Evolutionary conservation across 2,888 invertebrate species (phyloP), one percentile per base, ranked within the genome.

Genomic region (Phasia obesa): DNA sequence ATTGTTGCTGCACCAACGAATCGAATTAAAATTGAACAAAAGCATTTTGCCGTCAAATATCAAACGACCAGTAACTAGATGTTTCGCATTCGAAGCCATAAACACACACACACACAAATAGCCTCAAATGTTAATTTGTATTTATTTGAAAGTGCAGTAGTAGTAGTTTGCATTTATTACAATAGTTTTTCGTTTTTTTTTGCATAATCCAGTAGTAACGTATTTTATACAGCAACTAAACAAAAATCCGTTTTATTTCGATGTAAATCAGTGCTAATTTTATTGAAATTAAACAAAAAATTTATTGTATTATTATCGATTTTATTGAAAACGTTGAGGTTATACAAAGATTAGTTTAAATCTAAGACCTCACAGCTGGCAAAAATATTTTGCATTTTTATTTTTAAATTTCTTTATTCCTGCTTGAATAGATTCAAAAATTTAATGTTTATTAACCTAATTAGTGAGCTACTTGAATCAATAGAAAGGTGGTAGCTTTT

Each of bases 1-100:
- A 49, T 87, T 86, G 81, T 79, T 85, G 76, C 77, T 78, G 78
- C 78, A 78, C 70, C 82, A 82, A 70, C 62, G 82, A 78, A 74
- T 65, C 70, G 47, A 70, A 75, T 83, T 75, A 65, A 70, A 74
- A 70, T 75, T 62, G 65, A 82, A 78, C 69, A 78, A 78, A 49
- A 64, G 57, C 62, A n/a, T 65, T 75, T 62, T 59, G 23, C 25
- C 19, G 35, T 53, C 60, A 70, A 55, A 47, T 25, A 17, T 25
- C 49, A 27, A 64, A 15, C 21, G 57, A 57, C 55, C 47, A 38
- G 11, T 13, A 55, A 65, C 42, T 53, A 23, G 31, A 7, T 47
- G 3, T 7, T 0, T 15, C 57, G 17, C 35, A 21, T 25, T 60
- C 38, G 19, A 23, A 31, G 9, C 25, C 13, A 11, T 21, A 47